Evolutionary conservation across 2,888 invertebrate genomes (phyloP).

Genomic region (Phoenoteleia sp.): DNA sequence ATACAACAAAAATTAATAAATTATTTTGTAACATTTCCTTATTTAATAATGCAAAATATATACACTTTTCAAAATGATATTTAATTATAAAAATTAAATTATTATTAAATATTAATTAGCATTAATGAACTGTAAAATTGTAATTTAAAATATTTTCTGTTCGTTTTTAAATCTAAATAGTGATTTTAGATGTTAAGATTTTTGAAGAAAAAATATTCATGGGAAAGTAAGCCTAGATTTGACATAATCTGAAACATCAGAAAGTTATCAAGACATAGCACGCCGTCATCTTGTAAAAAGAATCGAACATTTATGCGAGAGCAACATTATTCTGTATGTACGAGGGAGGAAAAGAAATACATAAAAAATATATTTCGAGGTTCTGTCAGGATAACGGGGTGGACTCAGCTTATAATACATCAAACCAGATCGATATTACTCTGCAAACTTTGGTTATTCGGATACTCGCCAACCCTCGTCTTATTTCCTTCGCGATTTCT

Average conservation of each 20-base stretch:
- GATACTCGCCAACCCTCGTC: conserved; percentile 79
- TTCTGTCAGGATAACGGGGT: conserved; percentile 81
- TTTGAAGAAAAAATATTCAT: too few relatives aligned
- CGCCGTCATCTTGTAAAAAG: conserved; percentile 81
- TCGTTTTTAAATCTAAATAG: too few relatives aligned
- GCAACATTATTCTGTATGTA: conserved; percentile 76
- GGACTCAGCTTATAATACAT: conserved; percentile 85
- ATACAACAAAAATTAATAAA: too few relatives aligned
- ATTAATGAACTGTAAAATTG: too few relatives aligned
- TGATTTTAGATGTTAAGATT: too few relatives aligned
- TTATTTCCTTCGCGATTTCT: conserved; percentile 72
- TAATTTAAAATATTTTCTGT: too few relatives aligned
- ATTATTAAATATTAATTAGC: too few relatives aligned
- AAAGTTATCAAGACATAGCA: conserved; percentile 58
- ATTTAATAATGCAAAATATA: too few relatives aligned
- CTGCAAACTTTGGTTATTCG: conserved; percentile 83
- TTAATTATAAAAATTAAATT: too few relatives aligned
- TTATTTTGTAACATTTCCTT: too few relatives aligned
- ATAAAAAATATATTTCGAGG: conserved; percentile 85
- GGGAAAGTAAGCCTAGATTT: conserved; percentile 28
- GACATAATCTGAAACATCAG: conserved; percentile 34
- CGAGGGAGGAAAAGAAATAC: conserved; percentile 78
- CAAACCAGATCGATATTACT: conserved; percentile 86
- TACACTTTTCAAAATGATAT: conserved; percentile 1
- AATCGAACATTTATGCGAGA: conserved; percentile 83